These are phyloP conservation scores for Solen grandis DNA, from an alignment of 1,140 invertebrate genomes.

Conservation along the genomic window DNA sequence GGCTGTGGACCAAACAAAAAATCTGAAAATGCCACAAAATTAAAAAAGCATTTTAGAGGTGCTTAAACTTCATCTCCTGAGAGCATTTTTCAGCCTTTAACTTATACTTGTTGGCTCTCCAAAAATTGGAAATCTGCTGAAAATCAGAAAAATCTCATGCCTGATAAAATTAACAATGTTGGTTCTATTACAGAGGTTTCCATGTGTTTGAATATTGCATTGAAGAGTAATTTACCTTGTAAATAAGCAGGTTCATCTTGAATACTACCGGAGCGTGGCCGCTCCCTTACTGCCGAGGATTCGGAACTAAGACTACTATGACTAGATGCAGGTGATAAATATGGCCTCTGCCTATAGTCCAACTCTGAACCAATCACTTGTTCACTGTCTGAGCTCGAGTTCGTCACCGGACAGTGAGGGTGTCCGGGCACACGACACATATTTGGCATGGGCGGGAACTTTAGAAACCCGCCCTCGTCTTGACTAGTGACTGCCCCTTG, in stretches of 20 bases:
- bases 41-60: too few relatives aligned
- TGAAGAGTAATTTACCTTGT: too few relatives aligned
- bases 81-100: too few relatives aligned
- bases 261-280: constrained; percentile 38
- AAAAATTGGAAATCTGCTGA: too few relatives aligned
- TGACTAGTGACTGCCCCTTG: constrained; percentile 24
- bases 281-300: constrained; percentile 23
- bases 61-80: too few relatives aligned
- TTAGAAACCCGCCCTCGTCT: constrained; percentile 40
- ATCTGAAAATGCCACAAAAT: too few relatives aligned
- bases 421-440: constrained; percentile 53
- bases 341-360: constrained; percentile 21
- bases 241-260: constrained; percentile 48
- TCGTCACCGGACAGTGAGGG: constrained; percentile 26
- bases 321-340: constrained; percentile 51
- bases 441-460: constrained; percentile 49
- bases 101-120: too few relatives aligned
- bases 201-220: too few relatives aligned
- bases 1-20: too few relatives aligned
- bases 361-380: constrained; percentile 42
- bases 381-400: constrained; percentile 29
- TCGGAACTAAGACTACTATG: constrained; percentile 49
- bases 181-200: too few relatives aligned
- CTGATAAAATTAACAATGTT: too few relatives aligned
- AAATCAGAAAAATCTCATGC: too few relatives aligned